A percentile compares a stretch with the other conserved stretches of the same genome.
These are phyloP conservation scores for Rhea pennata DNA, from an alignment of 2,113 vertebrate species.

Conservation along the genomic window DNA sequence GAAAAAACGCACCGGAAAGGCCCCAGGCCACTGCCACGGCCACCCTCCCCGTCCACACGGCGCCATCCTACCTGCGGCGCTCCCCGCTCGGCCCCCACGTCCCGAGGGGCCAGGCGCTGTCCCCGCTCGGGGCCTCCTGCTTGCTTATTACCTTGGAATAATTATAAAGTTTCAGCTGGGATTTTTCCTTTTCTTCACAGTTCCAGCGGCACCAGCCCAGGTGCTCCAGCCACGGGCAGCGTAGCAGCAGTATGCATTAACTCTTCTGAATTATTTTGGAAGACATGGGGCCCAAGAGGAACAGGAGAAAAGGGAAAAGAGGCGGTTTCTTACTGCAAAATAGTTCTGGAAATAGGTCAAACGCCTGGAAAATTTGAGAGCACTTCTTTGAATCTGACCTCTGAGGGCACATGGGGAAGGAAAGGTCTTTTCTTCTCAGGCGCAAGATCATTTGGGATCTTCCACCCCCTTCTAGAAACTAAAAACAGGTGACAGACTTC, in stretches of 20 bases:
- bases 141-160: not conserved
- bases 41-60: fast-evolving
- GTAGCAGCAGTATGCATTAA: fast-evolving
- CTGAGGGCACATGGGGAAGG: not conserved
- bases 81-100: not conserved
- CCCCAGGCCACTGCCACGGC: not conserved
- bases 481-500: not conserved
- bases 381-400: not conserved
- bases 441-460: not conserved
- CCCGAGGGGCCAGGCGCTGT: too few relatives aligned
- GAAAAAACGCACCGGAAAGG: not conserved
- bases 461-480: not conserved
- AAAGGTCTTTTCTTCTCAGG: not conserved
- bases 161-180: not conserved
- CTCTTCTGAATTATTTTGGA: too few relatives aligned
- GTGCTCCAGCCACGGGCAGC: too few relatives aligned
- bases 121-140: not conserved
- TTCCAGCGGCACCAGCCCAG: not conserved
- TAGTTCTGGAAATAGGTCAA: not conserved
- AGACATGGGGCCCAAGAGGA: not conserved
- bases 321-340: too few relatives aligned
- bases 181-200: fast-evolving
- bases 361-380: not conserved
- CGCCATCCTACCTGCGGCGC: fast-evolving
- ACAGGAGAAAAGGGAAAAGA: not conserved